These are phyloP conservation scores for Polypterus bichir DNA, from an alignment of 2,113 vertebrate genomes.

Conservation along the genomic window DNA sequence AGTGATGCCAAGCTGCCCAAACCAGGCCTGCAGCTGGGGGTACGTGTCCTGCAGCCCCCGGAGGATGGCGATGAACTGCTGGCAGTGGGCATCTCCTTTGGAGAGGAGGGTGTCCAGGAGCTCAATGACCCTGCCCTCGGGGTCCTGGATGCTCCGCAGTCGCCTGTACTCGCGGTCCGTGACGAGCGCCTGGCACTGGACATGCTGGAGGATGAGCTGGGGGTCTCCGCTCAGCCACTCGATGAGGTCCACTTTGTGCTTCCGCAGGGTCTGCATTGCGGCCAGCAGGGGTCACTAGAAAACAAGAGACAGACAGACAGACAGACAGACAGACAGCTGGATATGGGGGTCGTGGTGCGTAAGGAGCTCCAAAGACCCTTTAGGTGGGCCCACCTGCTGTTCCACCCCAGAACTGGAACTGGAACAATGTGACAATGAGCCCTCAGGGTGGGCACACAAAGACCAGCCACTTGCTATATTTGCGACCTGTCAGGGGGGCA, in stretches of 20 bases:
- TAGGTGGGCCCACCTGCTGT: too few species aligned
- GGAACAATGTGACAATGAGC: too few species aligned
- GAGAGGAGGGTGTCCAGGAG: conserved; percentile 12
- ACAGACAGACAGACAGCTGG: too few species aligned
- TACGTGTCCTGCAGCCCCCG: conserved; percentile 1
- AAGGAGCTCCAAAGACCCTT: too few species aligned
- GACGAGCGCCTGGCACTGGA: conserved; percentile 4
- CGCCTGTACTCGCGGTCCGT: conserved; percentile 7
- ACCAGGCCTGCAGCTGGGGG: conserved; percentile 15
- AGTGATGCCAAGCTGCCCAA: not conserved
- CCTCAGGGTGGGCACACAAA: too few species aligned
- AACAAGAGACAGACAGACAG: too few species aligned
- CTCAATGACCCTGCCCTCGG: rapidly evolving
- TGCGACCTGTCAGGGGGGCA: too few species aligned
- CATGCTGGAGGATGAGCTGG: conserved; percentile 12
- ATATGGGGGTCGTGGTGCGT: too few species aligned
- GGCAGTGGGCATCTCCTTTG: conserved; percentile 9
- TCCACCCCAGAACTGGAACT: too few species aligned
- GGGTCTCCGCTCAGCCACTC: conserved; percentile 9
- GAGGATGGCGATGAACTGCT: conserved; percentile 7
- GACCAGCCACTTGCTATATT: too few species aligned
- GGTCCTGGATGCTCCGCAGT: not conserved
- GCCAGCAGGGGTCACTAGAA: too few species aligned
- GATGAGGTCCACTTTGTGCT: conserved; percentile 16
- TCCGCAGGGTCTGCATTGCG: conserved; percentile 5